Evolutionary conservation across 2,113 vertebrate genomes (phyloP).

Genomic region (Gyps fulvus): DNA sequence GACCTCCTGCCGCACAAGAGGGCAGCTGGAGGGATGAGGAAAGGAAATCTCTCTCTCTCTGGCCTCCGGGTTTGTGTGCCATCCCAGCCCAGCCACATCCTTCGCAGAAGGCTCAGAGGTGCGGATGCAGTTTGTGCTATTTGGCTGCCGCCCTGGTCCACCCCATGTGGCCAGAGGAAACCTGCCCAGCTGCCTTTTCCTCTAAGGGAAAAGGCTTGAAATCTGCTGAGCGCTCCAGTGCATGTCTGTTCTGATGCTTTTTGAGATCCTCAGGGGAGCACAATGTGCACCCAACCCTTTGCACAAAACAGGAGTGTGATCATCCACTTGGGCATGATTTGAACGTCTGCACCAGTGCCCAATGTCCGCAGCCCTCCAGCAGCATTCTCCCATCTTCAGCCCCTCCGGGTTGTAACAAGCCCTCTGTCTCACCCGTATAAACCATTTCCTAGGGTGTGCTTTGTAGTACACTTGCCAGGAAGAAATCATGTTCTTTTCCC

Average conservation of each 20-base stretch:
- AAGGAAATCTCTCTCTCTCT: not conserved
- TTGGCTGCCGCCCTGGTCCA: fast-evolving
- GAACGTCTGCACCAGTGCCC: fast-evolving
- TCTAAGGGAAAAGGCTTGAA: not conserved
- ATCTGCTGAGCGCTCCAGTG: fast-evolving
- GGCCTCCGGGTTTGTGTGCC: not conserved
- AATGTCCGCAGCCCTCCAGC: fast-evolving
- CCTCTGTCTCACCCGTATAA: not conserved
- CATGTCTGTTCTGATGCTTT: not conserved
- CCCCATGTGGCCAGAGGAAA: fast-evolving
- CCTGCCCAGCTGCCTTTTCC: not conserved
- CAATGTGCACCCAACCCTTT: not conserved
- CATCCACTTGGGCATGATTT: too few species aligned
- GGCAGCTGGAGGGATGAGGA: not conserved
- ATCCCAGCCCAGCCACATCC: not conserved
- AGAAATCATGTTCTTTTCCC: not conserved
- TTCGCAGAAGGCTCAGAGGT: not conserved
- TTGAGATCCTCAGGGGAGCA: not conserved
- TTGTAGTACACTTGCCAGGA: not conserved
- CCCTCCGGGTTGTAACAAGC: fast-evolving
- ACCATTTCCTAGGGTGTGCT: not conserved
- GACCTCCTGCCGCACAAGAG: not conserved
- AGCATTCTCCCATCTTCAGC: not conserved
- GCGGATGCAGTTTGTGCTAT: not conserved
- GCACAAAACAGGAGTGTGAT: not conserved